Evolutionary conservation across 2,797 vertebrate species (phyloP).

Genomic region (Epinephelus malabaricus): DNA sequence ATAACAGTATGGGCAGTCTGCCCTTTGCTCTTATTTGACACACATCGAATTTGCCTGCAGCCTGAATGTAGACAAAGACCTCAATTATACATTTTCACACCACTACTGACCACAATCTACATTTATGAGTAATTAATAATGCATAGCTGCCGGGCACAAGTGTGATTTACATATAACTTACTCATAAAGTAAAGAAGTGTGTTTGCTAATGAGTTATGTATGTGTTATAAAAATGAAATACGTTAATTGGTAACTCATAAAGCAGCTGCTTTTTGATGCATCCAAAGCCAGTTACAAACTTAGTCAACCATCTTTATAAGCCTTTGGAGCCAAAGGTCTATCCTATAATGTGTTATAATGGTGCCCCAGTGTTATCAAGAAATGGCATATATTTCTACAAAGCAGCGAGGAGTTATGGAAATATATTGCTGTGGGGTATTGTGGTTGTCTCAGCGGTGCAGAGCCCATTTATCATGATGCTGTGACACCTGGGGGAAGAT

Average conservation of each 20-base stretch:
- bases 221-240: neutral
- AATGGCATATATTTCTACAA: slow-evolving; percentile 76
- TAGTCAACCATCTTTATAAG: slow-evolving; percentile 57
- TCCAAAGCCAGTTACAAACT: slow-evolving; percentile 42
- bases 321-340: slow-evolving; percentile 68
- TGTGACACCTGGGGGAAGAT: slow-evolving; percentile 79
- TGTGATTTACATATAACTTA: neutral
- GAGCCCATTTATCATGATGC: slow-evolving; percentile 83
- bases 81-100: neutral
- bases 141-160: neutral
- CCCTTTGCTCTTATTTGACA: too few relatives aligned
- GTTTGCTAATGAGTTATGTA: neutral
- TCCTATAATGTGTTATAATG: slow-evolving; percentile 76
- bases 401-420: slow-evolving; percentile 79
- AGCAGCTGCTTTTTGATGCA: slow-evolving; percentile 39
- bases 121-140: neutral
- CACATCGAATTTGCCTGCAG: too few relatives aligned
- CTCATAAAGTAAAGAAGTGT: neutral
- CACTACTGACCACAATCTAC: neutral
- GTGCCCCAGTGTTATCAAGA: slow-evolving; percentile 73
- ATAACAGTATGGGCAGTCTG: too few relatives aligned
- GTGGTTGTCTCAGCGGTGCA: slow-evolving; percentile 77
- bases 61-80: neutral
- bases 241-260: slow-evolving; percentile 6
- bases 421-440: slow-evolving; percentile 81